phyloP scores from a whole-genome alignment of 2,113 vertebrate genomes.

The Phylloscopus whistleri region DNA sequence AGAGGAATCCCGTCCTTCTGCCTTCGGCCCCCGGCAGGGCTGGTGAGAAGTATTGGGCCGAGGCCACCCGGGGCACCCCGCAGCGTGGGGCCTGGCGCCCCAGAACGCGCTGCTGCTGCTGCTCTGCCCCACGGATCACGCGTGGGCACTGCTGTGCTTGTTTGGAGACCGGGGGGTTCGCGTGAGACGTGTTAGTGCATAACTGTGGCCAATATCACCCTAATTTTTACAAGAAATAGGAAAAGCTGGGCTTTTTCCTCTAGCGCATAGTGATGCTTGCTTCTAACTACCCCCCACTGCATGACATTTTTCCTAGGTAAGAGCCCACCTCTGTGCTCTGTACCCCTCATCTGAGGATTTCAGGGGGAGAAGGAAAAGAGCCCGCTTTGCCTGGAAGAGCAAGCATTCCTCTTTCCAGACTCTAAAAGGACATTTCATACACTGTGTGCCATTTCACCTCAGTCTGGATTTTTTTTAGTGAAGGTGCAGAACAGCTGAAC shows the following conservation, averaged over 20 bases:
- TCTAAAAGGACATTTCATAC: fast-evolving
- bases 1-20: background rate
- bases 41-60: fast-evolving
- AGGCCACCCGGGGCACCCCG: too few relatives aligned
- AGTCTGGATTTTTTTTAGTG: background rate
- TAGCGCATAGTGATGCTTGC: fast-evolving
- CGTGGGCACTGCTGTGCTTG: fast-evolving
- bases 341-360: fast-evolving
- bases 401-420: too few relatives aligned
- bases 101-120: fast-evolving
- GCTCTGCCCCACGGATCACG: fast-evolving
- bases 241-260: fast-evolving
- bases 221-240: fast-evolving
- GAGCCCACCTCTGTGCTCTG: fast-evolving
- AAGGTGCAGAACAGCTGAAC: background rate
- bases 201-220: fast-evolving
- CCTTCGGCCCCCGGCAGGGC: fast-evolving
- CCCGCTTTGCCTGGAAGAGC: fast-evolving
- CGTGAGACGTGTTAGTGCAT: fast-evolving
- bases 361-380: too few relatives aligned
- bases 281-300: fast-evolving
- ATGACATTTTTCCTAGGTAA: fast-evolving
- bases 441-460: fast-evolving
- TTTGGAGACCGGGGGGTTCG: fast-evolving
- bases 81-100: background rate